Evolutionary conservation across 2,797 vertebrate species (phyloP).

Genomic region (Anableps anableps): DNA sequence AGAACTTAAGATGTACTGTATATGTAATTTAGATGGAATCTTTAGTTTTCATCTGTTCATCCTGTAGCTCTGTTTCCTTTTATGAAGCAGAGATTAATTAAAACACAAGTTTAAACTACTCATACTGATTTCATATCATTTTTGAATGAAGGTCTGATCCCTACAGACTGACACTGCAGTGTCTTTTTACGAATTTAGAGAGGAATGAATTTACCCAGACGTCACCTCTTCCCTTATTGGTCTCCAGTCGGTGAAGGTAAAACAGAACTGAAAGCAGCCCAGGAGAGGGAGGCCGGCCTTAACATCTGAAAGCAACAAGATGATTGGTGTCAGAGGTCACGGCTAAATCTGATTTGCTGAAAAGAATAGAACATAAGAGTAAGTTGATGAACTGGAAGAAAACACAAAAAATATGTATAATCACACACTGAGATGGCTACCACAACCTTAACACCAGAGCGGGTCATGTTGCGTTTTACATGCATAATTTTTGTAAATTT

Average conservation of each 20-base stretch:
- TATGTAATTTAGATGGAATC: background rate
- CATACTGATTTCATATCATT: background rate
- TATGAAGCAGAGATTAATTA: constrained; percentile 2
- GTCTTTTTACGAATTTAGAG: constrained; percentile 2
- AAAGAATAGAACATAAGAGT: constrained; percentile 14
- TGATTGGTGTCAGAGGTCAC: constrained; percentile 18
- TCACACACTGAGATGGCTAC: background rate
- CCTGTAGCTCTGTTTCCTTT: constrained; percentile 4
- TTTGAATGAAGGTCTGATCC: background rate
- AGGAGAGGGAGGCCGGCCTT: background rate
- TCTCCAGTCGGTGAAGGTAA: constrained; percentile 11
- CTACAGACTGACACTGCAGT: background rate
- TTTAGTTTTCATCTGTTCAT: background rate
- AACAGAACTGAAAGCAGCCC: constrained; percentile 11
- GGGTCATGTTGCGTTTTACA: background rate
- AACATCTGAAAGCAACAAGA: constrained; percentile 7
- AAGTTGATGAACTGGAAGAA: constrained; percentile 12
- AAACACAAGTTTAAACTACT: constrained; percentile 2
- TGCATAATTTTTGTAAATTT: background rate
- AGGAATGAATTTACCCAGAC: background rate
- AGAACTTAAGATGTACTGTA: background rate
- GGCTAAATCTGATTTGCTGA: constrained; percentile 25
- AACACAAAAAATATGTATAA: constrained; percentile 18
- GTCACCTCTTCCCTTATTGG: background rate
- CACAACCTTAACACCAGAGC: background rate